A percentile compares a stretch with the other conserved stretches of the same genome.
Conservation (phyloP, 2,888 invertebrate species). For the Drosophila picticornis region DNA sequence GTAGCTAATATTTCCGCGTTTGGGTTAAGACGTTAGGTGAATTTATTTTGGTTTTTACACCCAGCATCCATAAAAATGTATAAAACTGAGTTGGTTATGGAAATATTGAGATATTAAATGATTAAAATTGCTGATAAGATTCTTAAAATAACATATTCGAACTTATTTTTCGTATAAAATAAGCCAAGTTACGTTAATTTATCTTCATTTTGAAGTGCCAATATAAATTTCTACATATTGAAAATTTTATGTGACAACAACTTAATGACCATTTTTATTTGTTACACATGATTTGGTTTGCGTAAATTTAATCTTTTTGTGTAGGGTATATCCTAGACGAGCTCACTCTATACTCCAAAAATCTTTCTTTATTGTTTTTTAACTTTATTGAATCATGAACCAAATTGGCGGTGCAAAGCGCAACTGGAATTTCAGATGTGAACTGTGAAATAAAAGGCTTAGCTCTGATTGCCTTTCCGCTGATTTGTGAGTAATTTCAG, state of each 20-base stretch:
- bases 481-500: slow-evolving; percentile 34
- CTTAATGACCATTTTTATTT: not conserved
- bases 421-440: slow-evolving; percentile 29
- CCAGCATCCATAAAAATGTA: not conserved
- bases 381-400: slow-evolving; percentile 17
- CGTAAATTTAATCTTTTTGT: not conserved
- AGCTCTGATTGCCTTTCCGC: slow-evolving; percentile 40
- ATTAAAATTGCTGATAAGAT: not conserved
- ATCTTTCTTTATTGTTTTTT: slow-evolving; percentile 1
- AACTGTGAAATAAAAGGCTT: slow-evolving; percentile 44
- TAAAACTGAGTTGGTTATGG: not conserved
- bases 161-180: not conserved
- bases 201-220: not conserved
- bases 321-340: slow-evolving; percentile 13
- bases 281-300: not conserved
- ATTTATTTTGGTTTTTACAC: slow-evolving; percentile 16
- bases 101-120: not conserved
- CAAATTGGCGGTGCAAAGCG: slow-evolving; percentile 35
- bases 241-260: not conserved
- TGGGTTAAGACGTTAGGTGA: slow-evolving; percentile 55
- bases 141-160: not conserved
- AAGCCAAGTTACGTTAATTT: not conserved
- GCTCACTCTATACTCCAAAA: rapidly evolving
- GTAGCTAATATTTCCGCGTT: slow-evolving; percentile 63
- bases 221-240: not conserved